These are phyloP conservation scores for Adelosebastes latens DNA, from an alignment of 2,797 vertebrate genomes.

Conservation along the genomic window DNA sequence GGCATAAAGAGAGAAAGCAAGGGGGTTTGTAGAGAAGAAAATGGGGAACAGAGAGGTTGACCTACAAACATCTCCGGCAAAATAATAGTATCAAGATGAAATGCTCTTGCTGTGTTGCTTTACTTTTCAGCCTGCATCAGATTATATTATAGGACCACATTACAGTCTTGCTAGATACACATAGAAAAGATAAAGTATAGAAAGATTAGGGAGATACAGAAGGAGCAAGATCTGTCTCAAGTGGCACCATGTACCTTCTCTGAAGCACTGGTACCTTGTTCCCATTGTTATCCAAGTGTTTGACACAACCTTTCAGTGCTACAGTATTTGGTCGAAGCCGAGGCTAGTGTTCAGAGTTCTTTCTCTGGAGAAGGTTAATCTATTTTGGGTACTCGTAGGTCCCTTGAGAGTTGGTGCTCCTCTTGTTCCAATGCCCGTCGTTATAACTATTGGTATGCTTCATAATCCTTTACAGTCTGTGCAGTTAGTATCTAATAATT, in stretches of 20 bases:
- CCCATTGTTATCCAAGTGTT: background rate
- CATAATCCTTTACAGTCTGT: background rate
- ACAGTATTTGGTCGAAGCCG: background rate
- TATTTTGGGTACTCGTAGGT: background rate
- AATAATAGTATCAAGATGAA: background rate
- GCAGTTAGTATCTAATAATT: background rate
- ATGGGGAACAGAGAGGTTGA: background rate
- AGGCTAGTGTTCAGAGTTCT: background rate
- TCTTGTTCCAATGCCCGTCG: background rate
- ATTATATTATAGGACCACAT: background rate
- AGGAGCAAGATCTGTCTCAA: background rate
- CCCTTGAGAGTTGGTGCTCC: background rate
- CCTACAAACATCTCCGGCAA: background rate
- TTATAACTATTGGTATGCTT: background rate
- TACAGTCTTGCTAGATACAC: background rate
- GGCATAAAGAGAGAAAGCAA: background rate
- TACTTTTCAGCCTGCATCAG: background rate
- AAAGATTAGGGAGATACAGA: too few species aligned
- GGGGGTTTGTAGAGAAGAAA: background rate
- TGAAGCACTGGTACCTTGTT: background rate
- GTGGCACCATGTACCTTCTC: background rate
- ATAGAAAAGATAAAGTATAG: background rate
- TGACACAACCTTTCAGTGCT: background rate
- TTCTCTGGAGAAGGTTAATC: conserved; percentile 8
- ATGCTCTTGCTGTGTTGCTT: background rate